Evolutionary conservation across 2,113 vertebrate species (phyloP), one percentile per base, ranked within the genome.

Genomic region (Athene cunicularia): DNA sequence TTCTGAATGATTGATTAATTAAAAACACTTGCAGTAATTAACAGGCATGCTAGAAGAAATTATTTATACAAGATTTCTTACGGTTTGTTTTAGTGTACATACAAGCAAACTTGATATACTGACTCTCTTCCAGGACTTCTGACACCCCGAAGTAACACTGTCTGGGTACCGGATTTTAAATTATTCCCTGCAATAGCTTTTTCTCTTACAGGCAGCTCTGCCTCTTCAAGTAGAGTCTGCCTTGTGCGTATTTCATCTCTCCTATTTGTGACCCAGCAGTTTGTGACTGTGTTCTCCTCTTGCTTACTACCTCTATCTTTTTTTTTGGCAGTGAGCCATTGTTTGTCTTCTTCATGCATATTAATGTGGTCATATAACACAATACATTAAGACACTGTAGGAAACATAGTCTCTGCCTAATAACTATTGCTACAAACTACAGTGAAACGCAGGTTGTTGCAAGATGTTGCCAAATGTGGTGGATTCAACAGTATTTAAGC

Each of bases 21-120:
- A 88, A 84, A 97, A 93, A 63, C 73, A 71, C 70, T 94, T 92
- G 49, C 59, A 89, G n/a, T 88, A 82, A 94, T 96, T 97, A 95
- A 81, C 18, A 6, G 30, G 76, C 76, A 60, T 70, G 47, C 56
- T 82, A 63, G 53, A 87, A 70, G 80, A 74, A 95, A 91, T 85
- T 86, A 70, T 88, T 92, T 53, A 47, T 33, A 79, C 47, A 88
- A 64, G 70, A 74, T 91, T 85, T 33, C 32, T 63, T 64, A 58
- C 8, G 45, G 64, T 32, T 93, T 89, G 81, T 80, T 94, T 92
- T 83, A 90, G 71, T 30, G 41, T 58, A 52, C 47, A 26, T 56
- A 35, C 24, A 91, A 81, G 72, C 76, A 93, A 72, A 64, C 26
- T 45, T 80, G n/a, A 72, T 43, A 76, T 26, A 45, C n/a, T 49